Conservation (phyloP, 1,140 invertebrate species). For the Papilio helenus region DNA sequence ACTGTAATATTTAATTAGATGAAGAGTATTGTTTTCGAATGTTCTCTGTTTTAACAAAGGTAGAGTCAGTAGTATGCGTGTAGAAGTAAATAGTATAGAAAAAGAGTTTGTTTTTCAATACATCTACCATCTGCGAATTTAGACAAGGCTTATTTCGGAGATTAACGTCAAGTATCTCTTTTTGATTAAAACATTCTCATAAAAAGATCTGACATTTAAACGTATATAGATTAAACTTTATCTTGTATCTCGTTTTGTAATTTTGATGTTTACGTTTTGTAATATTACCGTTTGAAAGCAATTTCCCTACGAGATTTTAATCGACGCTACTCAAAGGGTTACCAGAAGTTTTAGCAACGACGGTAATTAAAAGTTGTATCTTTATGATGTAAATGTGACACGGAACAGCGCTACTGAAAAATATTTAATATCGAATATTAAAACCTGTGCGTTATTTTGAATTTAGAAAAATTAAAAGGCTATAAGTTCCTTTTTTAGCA, state of each 20-base stretch:
- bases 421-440: slow-evolving; percentile 15
- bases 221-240: slow-evolving; percentile 42
- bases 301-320: slow-evolving; percentile 52
- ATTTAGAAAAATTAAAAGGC: too few relatives aligned
- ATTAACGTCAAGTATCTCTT: not conserved
- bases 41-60: not conserved
- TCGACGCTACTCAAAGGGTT: slow-evolving; percentile 49
- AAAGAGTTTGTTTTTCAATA: too few relatives aligned
- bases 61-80: not conserved
- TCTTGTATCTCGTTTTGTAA: slow-evolving; percentile 45
- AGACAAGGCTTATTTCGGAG: too few relatives aligned
- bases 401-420: not conserved
- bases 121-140: too few relatives aligned
- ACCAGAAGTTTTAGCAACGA: slow-evolving; percentile 47
- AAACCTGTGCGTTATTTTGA: not conserved
- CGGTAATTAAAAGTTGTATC: slow-evolving; percentile 53
- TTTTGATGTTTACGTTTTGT: slow-evolving; percentile 47
- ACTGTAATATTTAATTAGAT: slow-evolving; percentile 69
- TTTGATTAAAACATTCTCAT: not conserved
- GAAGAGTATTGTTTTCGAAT: slow-evolving; percentile 57
- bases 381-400: slow-evolving; percentile 52
- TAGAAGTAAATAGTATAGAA: too few relatives aligned
- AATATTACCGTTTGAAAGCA: slow-evolving; percentile 43
- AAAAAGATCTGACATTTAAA: not conserved
- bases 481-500: not conserved